Percentiles rank a stretch among this genome's conserved stretches.
phyloP scores from a whole-genome alignment of 2,888 invertebrate genomes.

The Alentia gelatinosa region DNA sequence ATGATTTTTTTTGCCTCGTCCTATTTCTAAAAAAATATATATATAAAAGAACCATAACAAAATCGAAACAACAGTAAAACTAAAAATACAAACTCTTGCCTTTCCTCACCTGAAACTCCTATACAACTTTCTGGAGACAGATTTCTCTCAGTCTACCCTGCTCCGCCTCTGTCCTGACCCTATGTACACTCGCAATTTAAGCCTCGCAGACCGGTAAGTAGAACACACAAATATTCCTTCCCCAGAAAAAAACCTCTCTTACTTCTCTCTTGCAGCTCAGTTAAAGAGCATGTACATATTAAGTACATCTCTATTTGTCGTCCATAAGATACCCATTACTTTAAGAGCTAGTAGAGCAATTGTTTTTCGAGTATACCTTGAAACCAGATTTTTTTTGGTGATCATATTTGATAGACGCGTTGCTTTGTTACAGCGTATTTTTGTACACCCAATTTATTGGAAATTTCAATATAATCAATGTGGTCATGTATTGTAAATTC shows the following conservation, averaged over 20 bases:
- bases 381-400: background rate
- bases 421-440: too few species aligned
- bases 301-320: too few species aligned
- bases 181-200: conserved; percentile 28
- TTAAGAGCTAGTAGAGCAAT: too few species aligned
- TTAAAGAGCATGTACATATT: background rate
- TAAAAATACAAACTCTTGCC: background rate
- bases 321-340: too few species aligned
- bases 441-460: too few species aligned
- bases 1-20: background rate
- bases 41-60: too few species aligned
- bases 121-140: background rate
- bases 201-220: conserved; percentile 53
- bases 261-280: background rate
- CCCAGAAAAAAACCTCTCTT: background rate
- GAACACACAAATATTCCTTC: background rate
- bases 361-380: too few species aligned
- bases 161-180: background rate
- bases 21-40: too few species aligned
- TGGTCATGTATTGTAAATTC: too few species aligned
- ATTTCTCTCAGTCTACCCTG: background rate
- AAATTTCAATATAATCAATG: too few species aligned
- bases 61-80: background rate
- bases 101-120: background rate
- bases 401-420: background rate